Evolutionary conservation across 2,113 vertebrate species (phyloP).

Genomic region (Epinephelus fuscoguttatus): DNA sequence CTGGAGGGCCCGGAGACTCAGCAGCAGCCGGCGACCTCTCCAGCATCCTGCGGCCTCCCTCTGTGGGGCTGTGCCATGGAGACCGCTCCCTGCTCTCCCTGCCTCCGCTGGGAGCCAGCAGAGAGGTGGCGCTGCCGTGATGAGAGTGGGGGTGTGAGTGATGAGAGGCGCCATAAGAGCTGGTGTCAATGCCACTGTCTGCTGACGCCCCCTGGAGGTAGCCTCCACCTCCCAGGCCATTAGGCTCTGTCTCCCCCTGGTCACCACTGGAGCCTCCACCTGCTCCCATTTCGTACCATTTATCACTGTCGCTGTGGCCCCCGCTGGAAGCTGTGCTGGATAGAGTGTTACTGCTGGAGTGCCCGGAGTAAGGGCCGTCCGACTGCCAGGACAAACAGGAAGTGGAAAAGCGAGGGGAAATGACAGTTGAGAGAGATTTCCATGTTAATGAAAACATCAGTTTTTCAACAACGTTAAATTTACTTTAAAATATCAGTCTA

Average conservation of each 20-base stretch:
- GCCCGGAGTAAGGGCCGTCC: slow-evolving; percentile 95
- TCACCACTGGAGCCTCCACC: slow-evolving; percentile 86
- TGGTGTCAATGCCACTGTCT: slow-evolving; percentile 95
- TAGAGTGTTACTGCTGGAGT: slow-evolving; percentile 98
- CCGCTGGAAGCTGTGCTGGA: slow-evolving; percentile 95
- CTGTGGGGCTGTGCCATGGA: slow-evolving; percentile 94
- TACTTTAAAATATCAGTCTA: not conserved
- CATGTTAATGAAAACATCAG: not conserved
- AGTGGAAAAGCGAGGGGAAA: not conserved
- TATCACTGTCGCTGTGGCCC: slow-evolving; percentile 95
- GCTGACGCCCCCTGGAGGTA: slow-evolving; percentile 95
- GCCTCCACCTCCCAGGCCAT: slow-evolving; percentile 89
- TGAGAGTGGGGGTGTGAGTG: slow-evolving; percentile 83
- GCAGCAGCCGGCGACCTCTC: slow-evolving; percentile 88
- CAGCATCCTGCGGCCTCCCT: slow-evolving; percentile 90
- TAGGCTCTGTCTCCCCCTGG: slow-evolving; percentile 90
- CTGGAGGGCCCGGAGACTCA: slow-evolving; percentile 88
- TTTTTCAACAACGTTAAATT: not conserved
- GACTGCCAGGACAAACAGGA: slow-evolving; percentile 81
- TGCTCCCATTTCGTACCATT: slow-evolving; percentile 92
- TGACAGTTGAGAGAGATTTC: not conserved
- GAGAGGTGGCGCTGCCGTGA: slow-evolving; percentile 89
- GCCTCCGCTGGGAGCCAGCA: slow-evolving; percentile 88
- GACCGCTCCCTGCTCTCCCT: slow-evolving; percentile 88
- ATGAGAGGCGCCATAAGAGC: slow-evolving; percentile 87